Evolutionary conservation across 2,113 vertebrate species (phyloP), one percentile per base, ranked within the genome.

Genomic region (Nothocercus julius): DNA sequence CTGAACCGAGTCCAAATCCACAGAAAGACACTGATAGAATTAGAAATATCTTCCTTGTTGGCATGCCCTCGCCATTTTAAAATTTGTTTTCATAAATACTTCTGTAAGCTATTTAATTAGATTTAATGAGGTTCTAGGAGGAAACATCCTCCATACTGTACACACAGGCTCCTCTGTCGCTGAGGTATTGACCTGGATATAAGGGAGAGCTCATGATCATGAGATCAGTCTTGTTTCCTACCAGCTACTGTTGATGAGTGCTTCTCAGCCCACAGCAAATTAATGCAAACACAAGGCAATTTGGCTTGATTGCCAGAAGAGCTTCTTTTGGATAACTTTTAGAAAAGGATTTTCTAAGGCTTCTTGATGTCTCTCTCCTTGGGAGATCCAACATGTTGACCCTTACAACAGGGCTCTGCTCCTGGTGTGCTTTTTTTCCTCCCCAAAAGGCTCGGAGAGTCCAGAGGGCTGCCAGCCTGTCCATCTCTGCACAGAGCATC

Each of bases 1-100:
- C 97, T 98, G 98, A 98, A 98, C 92, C 28, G 25, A 85, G 89
- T 97, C 97, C 98, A 98, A 98, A 97, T 96, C 95, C 97, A 96
- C 97, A 97, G 95, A 96, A 97, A 98, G 97, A 95, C 96, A 97
- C 72, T 45, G 69, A 95, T 97, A 95, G 96, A 97, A 95, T 96
- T 96, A 95, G 82, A 97, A 95, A 62, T 88, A 81, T 91, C 97
- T 98, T 97, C 96, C 90, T 84, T 42, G 82, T 95, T 97, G 97
- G 97, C 91, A 4, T 79, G 94, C 75, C 84, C 90, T 91, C 54
- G 32, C 92, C 78, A 16, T 95, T 97, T 97, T 67, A 95, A 95
- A 94, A 96, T 92, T 95, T 96, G 96, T 95, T 96, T 97, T 94
- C 95, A 87, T 95, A 94, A 96, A 97, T 91, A 96, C 92, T 92